Base-by-base conservation (phyloP, 1,140 invertebrate genomes). In the Megathymus violae region DNA sequence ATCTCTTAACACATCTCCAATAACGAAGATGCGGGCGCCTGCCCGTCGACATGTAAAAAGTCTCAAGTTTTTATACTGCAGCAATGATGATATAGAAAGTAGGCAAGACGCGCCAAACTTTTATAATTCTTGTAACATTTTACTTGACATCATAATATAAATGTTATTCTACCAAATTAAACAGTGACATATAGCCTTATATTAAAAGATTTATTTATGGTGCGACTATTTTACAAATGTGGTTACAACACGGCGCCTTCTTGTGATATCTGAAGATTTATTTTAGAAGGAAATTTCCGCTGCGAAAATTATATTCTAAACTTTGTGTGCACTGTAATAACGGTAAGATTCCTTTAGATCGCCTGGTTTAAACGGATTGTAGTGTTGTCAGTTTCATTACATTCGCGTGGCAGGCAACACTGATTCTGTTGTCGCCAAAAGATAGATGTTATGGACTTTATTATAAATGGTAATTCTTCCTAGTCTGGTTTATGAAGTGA, bases 381-480 rank as follows among this genome's bases (percentile, higher is more conserved):
- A 50, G 47, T 66, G 46, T 47, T 43, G 62, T 62, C n/a, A 51
- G 59, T 51, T 51, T 62, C 70, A 52, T 64, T 75, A 75, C 71
- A 63, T 64, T 76, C 72, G 72, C 72, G 78, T 78, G 67, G 70
- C 71, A 74, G 63, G 64, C 67, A 74, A 83, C 76, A 86, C 74
- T 74, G 77, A 71, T 80, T 61, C 58, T 69, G 77, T 80, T 83
- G 82, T 88, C 85, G 80, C 74, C 71, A 51, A 64, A 78, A 82
- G 83, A 88, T 86, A 84, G 76, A 88, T 83, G 74, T 31, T 31
- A 61, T 47, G 60, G 67, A 62, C 3, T 31, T 31, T 31, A 22
- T 22, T 22, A 31, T 31, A 9, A 31, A 31, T 9, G 27, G 27
- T 31, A 31, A 31, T 9, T 31, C 3, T 31, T 31, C 27, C 27